Evolutionary conservation across 2,797 vertebrate genomes (phyloP), one percentile per base, ranked within the genome.

Genomic region (Bradypodion ventrale): DNA sequence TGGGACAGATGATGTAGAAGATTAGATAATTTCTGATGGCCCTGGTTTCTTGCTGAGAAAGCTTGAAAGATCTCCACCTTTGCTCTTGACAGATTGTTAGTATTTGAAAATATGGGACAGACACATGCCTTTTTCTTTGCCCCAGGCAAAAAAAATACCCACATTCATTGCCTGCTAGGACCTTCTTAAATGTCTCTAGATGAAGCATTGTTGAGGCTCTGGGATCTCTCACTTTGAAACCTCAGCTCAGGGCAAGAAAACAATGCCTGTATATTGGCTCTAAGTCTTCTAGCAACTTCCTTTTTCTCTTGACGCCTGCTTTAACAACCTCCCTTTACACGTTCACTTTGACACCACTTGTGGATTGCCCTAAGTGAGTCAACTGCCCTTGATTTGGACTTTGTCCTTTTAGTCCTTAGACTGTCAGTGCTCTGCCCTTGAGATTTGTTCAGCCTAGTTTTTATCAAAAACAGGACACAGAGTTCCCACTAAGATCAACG

Each of bases 401-500:
- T 12, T 37, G 15, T 15, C 35, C 15, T 4, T 35, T 32, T 68
- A 8, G 66, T 6, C 16, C 35, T 37, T 68, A 32, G 35, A 37
- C 13, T 66, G 13, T 6, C 32, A 32, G 16, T n/a, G 19, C 52
- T 66, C n/a, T 35, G 32, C 65, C 32, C 4, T 68, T 68, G 32
- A 32, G 32, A 68, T 37, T 7, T 35, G 15, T 32, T 68, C 66
- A 68, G 16, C 32, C 32, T 68, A 2, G 32, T 32, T 7, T 68
- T 35, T 68, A 66, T 6, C 32, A 35, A 32, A 35, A 16, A 37
- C 35, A 68, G 32, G 35, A 37, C 12, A 68, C n/a, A 44, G 23
- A 46, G 13, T 19, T 49, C 1, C 0, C 0, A n/a, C 15, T 59
- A 6, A 80, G 83, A 27, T 42, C 40, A 77, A 7, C 78, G 63